Evolutionary conservation across 2,888 invertebrate species (phyloP).

Genomic region (Pollenia griseotomentosa): DNA sequence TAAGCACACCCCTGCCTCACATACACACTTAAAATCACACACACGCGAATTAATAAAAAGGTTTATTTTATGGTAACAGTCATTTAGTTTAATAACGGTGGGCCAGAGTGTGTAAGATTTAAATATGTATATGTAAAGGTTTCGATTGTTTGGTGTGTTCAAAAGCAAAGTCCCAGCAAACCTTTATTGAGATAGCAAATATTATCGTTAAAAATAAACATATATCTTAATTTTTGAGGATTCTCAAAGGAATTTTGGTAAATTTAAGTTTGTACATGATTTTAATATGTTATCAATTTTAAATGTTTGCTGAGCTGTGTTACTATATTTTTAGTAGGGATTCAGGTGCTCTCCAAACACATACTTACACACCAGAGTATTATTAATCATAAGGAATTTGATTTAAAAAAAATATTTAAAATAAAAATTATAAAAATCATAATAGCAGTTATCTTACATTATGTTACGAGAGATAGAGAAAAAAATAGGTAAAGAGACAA

Average conservation of each 20-base stretch:
- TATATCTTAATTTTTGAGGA: too few relatives aligned
- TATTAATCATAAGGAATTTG: not conserved
- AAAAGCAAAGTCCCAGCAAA: too few relatives aligned
- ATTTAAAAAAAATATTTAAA: conserved; percentile 2
- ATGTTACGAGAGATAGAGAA: conserved; percentile 1
- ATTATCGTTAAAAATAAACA: too few relatives aligned
- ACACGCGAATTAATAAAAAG: conserved; percentile 6
- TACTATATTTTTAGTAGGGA: not conserved
- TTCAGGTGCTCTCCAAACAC: conserved; percentile 36
- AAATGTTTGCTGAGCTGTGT: not conserved
- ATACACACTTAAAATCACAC: conserved; percentile 54
- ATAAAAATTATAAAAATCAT: conserved; percentile 6
- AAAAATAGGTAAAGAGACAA: not conserved
- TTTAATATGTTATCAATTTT: not conserved
- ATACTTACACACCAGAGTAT: conserved; percentile 56
- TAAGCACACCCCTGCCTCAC: conserved; percentile 30
- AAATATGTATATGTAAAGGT: too few relatives aligned
- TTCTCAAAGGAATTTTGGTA: too few relatives aligned
- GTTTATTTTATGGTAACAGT: not conserved
- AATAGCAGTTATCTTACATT: conserved; percentile 29
- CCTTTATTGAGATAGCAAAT: too few relatives aligned
- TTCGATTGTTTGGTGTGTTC: too few relatives aligned
- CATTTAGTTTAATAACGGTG: too few relatives aligned
- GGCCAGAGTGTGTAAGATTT: too few relatives aligned
- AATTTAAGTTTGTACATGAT: not conserved